Base-by-base conservation (phyloP, 2,797 vertebrate species). In the Sebastes vulpes region DNA sequence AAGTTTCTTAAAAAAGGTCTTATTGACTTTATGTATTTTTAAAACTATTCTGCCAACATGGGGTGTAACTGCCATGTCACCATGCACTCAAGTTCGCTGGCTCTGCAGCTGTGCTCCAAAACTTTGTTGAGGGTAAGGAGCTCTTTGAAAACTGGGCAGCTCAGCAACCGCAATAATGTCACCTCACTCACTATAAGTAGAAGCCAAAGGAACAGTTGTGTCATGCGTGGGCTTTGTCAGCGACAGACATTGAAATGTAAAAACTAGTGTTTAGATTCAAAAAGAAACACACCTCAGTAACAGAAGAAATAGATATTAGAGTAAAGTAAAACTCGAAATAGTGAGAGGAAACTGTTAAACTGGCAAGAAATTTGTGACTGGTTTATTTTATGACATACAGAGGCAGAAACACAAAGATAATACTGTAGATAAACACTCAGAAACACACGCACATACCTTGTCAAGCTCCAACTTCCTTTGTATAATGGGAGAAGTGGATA, bases 401-500 rank as follows among this genome's bases (percentile, higher is more conserved):
- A 64, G 12, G 48, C 9, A 66, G 56, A 64, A 56, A 61, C 31
- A 65, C 28, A 74, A 56, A 68, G 28, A 72, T 9, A 72, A 71
- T 4, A 48, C 35, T 53, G 28, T 25, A 56, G 23, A 63, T 25
- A 71, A 46, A 75, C 18, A 46, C 3, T 32, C 16, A 79, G 1
- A 69, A 5, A 67, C 5, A 73, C 29, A 60, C 1, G 35, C 20
- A 77, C 79, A 77, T 88, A 99, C 99, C 97, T 99, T 99, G 87
- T 99, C 98, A 60, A 97, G 90, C 77, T 99, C 98, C 90, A 96
- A 66, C 91, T 97, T 99, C 91, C 97, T 97, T 3, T 95, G 96
- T 88, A 98, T 95, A 64, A 97, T 96, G 0, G 98, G 98, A 53
- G 98, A 99, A 1, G 95, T 95, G 31, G 97, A 97, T 35, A 89